phyloP scores from a whole-genome alignment of 2,113 vertebrate species.

The Tapirus terrestris region DNA sequence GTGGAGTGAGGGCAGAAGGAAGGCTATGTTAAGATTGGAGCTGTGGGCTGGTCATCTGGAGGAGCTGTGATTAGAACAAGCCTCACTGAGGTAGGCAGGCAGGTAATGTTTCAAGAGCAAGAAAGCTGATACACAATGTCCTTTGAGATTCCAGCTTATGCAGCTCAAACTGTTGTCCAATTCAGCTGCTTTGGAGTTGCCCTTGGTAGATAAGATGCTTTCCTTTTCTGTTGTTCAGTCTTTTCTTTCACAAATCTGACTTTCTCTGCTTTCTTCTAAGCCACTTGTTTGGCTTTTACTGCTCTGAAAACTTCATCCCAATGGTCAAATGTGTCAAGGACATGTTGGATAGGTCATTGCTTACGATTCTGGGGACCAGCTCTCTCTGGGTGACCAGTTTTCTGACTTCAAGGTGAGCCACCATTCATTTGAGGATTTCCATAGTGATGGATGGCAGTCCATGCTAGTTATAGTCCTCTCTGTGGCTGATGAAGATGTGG shows the following conservation, averaged over 20 bases:
- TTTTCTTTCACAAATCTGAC: slow-evolving; percentile 93
- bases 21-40: background rate
- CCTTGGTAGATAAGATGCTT: slow-evolving; percentile 91
- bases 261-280: slow-evolving; percentile 93
- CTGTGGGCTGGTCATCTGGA: background rate
- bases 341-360: slow-evolving; percentile 89
- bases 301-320: slow-evolving; percentile 94
- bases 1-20: background rate
- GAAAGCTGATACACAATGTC: slow-evolving; percentile 93
- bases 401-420: background rate
- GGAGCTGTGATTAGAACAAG: background rate
- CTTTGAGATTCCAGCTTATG: slow-evolving; percentile 92
- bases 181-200: slow-evolving; percentile 93
- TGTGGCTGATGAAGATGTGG: background rate
- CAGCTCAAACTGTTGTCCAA: slow-evolving; percentile 92
- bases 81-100: slow-evolving; percentile 93
- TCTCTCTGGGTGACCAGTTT: background rate
- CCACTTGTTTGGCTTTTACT: slow-evolving; percentile 94
- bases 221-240: slow-evolving; percentile 90
- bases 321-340: slow-evolving; percentile 94
- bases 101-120: slow-evolving; percentile 92
- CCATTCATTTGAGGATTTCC: background rate
- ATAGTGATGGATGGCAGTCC: background rate
- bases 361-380: background rate
- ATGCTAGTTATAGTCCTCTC: background rate